Base-by-base conservation (phyloP, 1,140 invertebrate species). In the Drosophila eugracilis region DNA sequence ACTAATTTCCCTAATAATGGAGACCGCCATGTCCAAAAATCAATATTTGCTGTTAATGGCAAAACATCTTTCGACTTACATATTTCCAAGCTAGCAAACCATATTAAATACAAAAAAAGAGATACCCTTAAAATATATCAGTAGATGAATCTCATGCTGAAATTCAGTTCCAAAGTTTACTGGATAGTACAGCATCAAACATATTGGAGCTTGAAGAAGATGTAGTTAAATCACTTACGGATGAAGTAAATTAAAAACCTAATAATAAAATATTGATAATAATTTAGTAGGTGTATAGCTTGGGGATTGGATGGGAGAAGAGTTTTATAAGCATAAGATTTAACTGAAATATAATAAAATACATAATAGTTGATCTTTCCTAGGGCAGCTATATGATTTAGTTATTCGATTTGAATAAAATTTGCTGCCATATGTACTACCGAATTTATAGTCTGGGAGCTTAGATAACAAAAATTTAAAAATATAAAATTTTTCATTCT, bases 111-210 rank as follows among this genome's bases (percentile, higher is more conserved):
- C 22, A 24, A 53, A 53, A 19, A 52, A 24, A 15, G 30, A 52
- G 49, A 52, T 52, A 52, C 3, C 49, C 21, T 34, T 2, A 34
- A 22, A 53, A 53, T 1, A 41, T 41, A 41, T 39, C 14, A 32
- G 49, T 37, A 37, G 34, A 37, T 24, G 49, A 52, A 52, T 52
- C 49, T 12, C 17, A 53, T 30, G 49, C 34, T 24, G 22, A 39
- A 53, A 17, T 39, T 26, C 34, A 39, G 0, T 21, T 39, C 10
- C 34, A 52, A 52, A 52, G 21, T 37, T 52, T 52, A 32, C n/a
- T 34, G 30, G 19, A 50, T 50, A 50, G 21, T 30, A 30, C 26
- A 48, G 45, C 26, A 48, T 22, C n/a, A n/a, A 36, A 30, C 30
- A 36, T 50, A 52, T 53, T 53, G 34, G 7, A 53, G 49, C 49